Evolutionary conservation across 2,113 vertebrate genomes (phyloP), one percentile per base, ranked within the genome.

Genomic region (Gorsachius goisagi): DNA sequence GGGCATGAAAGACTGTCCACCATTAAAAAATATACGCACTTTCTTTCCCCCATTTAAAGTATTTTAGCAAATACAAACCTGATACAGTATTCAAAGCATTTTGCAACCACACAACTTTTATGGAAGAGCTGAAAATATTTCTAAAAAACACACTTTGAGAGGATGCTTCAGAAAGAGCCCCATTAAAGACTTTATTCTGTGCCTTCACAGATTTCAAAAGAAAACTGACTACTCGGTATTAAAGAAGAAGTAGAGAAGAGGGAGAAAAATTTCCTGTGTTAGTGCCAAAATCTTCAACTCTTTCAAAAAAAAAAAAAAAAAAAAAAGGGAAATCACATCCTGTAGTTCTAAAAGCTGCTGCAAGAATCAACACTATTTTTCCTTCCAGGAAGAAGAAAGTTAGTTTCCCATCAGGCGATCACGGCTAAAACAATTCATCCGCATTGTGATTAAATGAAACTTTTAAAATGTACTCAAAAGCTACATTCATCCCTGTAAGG

Each of bases 371-470:
- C 97, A 97, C 27, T 85, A 85, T 88, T 97, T 97, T 96, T 97
- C 96, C 76, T 96, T 92, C 89, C 82, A 96, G 95, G 97, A 98
- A 91, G 96, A 97, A 97, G 86, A 97, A 97, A 97, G 93, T 96
- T 93, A 95, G 96, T 98, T 98, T 98, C 98, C 94, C 97, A 97
- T 98, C 97, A 97, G 96, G 97, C 91, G 39, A 96, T 83, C 94
- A 81, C 18, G 1, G 88, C 89, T 96, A 95, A 97, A 97, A 97
- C 97, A 98, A 97, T 96, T 95, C 72, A 64, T 95, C 55, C 1
- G 0, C 85, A 76, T 50, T 97, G 95, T 95, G 90, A 97, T 96
- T 97, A 96, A 97, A 92, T 85, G 94, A 96, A 97, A 97, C 95
- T 95, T 90, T 68, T 95, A 97, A 91, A 97, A 95, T 94, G 88